Evolutionary conservation across 1,140 invertebrate genomes (phyloP).

Genomic region (Euwallacea similis): DNA sequence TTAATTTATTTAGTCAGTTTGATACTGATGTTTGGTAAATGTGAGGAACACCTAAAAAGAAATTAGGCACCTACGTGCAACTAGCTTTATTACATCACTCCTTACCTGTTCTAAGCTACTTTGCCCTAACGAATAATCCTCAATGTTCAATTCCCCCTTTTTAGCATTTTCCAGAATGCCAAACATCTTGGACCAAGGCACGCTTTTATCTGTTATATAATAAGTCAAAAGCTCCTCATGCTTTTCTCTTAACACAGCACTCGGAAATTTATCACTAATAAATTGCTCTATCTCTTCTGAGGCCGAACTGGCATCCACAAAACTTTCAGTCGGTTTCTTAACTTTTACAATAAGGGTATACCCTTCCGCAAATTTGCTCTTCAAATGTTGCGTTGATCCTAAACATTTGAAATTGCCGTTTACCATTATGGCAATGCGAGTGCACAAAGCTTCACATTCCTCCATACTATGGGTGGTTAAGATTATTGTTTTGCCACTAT

Average conservation of each 20-base stretch:
- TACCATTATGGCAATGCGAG: constrained; percentile 85
- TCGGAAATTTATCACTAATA: constrained; percentile 54
- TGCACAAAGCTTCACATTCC: constrained; percentile 86
- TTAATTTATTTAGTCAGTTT: neutral
- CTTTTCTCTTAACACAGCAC: constrained; percentile 63
- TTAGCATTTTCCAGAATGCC: constrained; percentile 70
- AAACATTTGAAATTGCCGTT: constrained; percentile 76
- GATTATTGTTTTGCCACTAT: constrained; percentile 70
- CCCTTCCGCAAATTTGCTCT: constrained; percentile 67
- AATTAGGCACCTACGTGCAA: constrained; percentile 9
- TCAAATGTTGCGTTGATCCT: constrained; percentile 70
- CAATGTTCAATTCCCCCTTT: constrained; percentile 60
- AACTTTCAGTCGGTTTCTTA: constrained; percentile 35
- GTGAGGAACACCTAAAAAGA: constrained; percentile 44
- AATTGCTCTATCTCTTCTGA: constrained; percentile 52
- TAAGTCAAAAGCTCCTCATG: constrained; percentile 77
- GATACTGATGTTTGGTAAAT: constrained; percentile 42
- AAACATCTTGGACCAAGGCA: constrained; percentile 74
- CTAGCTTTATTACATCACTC: neutral
- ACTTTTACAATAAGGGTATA: constrained; percentile 54
- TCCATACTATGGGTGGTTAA: constrained; percentile 84
- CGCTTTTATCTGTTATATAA: constrained; percentile 62
- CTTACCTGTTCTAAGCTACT: constrained; percentile 79
- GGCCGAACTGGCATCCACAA: neutral
- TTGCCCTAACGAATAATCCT: constrained; percentile 84